Conservation (phyloP, 2,797 vertebrate species). For the Scomberomorus guttatus region DNA sequence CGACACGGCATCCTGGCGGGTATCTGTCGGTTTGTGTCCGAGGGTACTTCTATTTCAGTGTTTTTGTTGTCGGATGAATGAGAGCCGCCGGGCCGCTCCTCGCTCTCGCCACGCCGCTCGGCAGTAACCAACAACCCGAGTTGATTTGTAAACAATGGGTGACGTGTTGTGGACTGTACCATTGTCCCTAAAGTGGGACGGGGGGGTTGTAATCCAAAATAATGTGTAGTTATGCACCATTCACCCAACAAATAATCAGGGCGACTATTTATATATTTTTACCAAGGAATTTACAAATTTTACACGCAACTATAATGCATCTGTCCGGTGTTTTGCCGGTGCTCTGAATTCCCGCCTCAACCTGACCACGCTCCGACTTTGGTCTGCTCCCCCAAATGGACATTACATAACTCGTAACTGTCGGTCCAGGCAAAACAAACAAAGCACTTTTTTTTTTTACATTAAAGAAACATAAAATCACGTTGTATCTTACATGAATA, state of each 20-base stretch:
- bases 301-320: fast-evolving
- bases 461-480: background rate
- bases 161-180: conserved; percentile 85
- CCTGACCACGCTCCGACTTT: background rate
- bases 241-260: fast-evolving
- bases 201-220: background rate
- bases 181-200: conserved; percentile 12
- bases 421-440: conserved; percentile 65
- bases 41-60: background rate
- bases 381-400: conserved; percentile 44
- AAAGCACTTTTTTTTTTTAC: conserved; percentile 29
- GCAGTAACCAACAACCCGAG: conserved; percentile 67
- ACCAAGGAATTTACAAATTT: fast-evolving
- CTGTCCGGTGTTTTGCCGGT: fast-evolving
- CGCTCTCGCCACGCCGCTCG: conserved; percentile 75
- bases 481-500: fast-evolving
- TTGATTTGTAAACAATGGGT: conserved; percentile 96
- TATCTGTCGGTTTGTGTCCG: background rate
- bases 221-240: fast-evolving
- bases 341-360: background rate
- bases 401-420: conserved; percentile 74
- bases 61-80: conserved; percentile 51
- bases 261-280: fast-evolving
- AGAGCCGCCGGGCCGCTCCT: conserved; percentile 49
- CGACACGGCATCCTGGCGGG: conserved; percentile 87